phyloP scores from a whole-genome alignment of 1,140 invertebrate genomes.

The Rhagoletis zephyria region DNA sequence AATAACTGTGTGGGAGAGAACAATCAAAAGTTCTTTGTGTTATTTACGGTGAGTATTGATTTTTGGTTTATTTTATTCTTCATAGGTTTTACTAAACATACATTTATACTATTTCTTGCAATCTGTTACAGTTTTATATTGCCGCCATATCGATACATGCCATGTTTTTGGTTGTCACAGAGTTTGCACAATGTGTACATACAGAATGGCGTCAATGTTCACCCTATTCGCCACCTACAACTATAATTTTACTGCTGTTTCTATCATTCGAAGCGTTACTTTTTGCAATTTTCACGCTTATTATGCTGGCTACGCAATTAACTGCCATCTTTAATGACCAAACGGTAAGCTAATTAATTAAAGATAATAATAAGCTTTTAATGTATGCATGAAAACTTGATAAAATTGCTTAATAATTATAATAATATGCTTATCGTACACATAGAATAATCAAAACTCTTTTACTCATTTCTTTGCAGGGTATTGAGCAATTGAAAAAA shows the following conservation, averaged over 20 bases:
- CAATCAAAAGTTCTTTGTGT: slow-evolving; percentile 99
- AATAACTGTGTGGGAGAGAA: slow-evolving; percentile 99
- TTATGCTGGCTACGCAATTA: slow-evolving; percentile 98
- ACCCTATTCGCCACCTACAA: slow-evolving; percentile 93
- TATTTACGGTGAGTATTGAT: slow-evolving; percentile 91
- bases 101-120: slow-evolving; percentile 2
- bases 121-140: slow-evolving; percentile 94
- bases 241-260: slow-evolving; percentile 94
- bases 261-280: slow-evolving; percentile 96
- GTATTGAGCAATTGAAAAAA: slow-evolving; percentile 95
- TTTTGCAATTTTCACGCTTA: slow-evolving; percentile 98
- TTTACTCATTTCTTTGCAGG: slow-evolving; percentile 76
- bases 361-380: background rate
- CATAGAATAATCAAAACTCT: background rate
- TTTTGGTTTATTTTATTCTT: background rate
- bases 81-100: no score
- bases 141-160: slow-evolving; percentile 95
- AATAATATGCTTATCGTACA: no score
- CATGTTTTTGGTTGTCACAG: slow-evolving; percentile 90
- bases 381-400: background rate
- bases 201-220: slow-evolving; percentile 97
- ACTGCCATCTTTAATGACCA: slow-evolving; percentile 99
- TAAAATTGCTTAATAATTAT: no score
- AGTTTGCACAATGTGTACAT: slow-evolving; percentile 93
- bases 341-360: slow-evolving; percentile 80